phyloP scores from a whole-genome alignment of 2,797 vertebrate genomes.

The Phataginus tetradactyla region DNA sequence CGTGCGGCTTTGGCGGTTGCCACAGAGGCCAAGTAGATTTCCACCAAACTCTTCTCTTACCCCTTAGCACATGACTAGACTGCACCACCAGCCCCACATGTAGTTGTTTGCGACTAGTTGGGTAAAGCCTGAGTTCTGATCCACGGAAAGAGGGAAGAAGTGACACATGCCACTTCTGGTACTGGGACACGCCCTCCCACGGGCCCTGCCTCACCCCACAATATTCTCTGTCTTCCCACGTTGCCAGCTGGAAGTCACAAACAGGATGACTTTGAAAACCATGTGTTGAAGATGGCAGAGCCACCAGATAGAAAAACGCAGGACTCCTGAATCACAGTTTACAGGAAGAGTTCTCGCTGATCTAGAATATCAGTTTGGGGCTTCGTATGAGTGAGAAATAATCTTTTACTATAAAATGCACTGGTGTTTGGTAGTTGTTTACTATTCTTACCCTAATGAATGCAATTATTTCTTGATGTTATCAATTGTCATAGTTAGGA shows the following conservation, averaged over 20 bases:
- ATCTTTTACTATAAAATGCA: neutral
- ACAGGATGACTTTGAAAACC: neutral
- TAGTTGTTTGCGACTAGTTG: too few relatives aligned
- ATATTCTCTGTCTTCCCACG: neutral
- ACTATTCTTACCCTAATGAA: neutral
- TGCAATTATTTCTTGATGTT: neutral
- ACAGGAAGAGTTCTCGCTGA: neutral
- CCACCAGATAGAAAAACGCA: neutral
- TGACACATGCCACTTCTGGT: fast-evolving
- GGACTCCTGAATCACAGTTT: neutral
- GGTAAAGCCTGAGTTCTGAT: neutral
- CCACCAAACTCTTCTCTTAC: neutral
- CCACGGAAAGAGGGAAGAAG: neutral
- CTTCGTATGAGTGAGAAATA: neutral
- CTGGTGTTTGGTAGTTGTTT: neutral
- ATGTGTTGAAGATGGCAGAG: neutral
- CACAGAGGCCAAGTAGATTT: too few relatives aligned
- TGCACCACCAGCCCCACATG: fast-evolving
- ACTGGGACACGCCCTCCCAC: fast-evolving
- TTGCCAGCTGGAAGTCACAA: neutral
- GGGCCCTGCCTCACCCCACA: fast-evolving
- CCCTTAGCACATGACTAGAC: fast-evolving
- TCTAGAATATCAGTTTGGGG: neutral
- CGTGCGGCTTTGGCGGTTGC: fast-evolving
- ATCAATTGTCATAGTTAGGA: neutral